These are phyloP conservation scores for Anoplophora glabripennis DNA, from an alignment of 1,140 invertebrate genomes.

Conservation along the genomic window DNA sequence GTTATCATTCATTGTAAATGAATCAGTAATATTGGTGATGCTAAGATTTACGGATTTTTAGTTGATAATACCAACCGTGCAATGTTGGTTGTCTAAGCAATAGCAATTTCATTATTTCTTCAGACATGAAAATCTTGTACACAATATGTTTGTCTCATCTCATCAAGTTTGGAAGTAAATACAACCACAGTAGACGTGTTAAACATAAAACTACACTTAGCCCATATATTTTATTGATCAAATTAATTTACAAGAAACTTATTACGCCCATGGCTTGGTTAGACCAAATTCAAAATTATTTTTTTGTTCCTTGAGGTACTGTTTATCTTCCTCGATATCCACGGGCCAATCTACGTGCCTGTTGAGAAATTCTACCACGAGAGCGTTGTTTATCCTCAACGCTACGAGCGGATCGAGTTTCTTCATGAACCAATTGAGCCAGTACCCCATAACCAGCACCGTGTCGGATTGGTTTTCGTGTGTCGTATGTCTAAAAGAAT, in stretches of 20 bases:
- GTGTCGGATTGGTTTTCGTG: constrained; percentile 53
- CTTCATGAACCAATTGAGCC: constrained; percentile 52
- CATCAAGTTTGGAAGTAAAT: neutral
- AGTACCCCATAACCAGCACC: constrained; percentile 48
- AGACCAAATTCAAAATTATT: constrained; percentile 36
- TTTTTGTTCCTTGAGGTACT: constrained; percentile 31
- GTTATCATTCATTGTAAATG: too few species aligned
- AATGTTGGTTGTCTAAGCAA: neutral
- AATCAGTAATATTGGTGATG: too few species aligned
- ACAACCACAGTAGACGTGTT: neutral
- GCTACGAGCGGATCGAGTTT: constrained; percentile 48
- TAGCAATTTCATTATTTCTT: neutral
- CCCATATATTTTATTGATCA: too few species aligned
- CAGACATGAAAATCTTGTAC: neutral
- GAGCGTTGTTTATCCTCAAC: constrained; percentile 49
- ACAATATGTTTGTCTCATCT: neutral
- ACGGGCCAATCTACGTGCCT: constrained; percentile 31
- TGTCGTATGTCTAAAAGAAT: constrained; percentile 48
- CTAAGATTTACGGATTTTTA: too few species aligned
- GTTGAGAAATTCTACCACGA: constrained; percentile 48
- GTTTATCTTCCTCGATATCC: constrained; percentile 27
- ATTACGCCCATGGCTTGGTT: constrained; percentile 43
- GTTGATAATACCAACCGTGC: too few species aligned
- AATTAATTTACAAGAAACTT: too few species aligned
- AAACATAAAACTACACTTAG: neutral